Conservation (phyloP, 2,888 invertebrate species). For the Eudemis profundana region DNA sequence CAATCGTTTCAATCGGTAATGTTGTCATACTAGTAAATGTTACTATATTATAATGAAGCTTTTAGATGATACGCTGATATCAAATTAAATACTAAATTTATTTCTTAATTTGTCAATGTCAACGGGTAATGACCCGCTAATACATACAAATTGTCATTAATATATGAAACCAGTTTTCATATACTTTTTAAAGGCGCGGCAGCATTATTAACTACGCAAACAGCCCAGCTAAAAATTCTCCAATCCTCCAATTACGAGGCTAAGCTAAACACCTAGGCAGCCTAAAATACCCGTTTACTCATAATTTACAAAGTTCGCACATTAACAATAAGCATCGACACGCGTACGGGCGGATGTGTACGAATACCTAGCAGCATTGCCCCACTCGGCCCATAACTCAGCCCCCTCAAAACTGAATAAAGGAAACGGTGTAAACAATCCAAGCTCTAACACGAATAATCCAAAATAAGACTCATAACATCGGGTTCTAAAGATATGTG, state of each 20-base stretch:
- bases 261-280: conserved; percentile 28
- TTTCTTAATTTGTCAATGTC: no score
- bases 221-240: no score
- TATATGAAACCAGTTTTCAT: no score
- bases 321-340: conserved; percentile 65
- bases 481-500: conserved; percentile 12
- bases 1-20: no score
- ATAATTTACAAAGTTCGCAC: conserved; percentile 56
- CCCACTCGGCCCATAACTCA: conserved; percentile 69
- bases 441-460: conserved; percentile 45
- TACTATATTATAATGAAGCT: no score
- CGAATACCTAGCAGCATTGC: conserved; percentile 69
- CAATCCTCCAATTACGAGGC: not conserved
- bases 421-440: conserved; percentile 69
- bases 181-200: no score
- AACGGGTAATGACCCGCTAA: no score
- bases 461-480: conserved; percentile 46
- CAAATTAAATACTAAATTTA: no score
- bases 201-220: no score
- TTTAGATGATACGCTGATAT: no score
- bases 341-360: conserved; percentile 79
- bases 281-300: conserved; percentile 34
- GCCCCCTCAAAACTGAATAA: conserved; percentile 70
- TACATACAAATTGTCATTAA: no score
- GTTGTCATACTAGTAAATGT: no score